A percentile compares a stretch with the other conserved stretches of the same genome.
phyloP scores from a whole-genome alignment of 2,888 invertebrate species.

The Pseudococcus jackbeardsleyi region DNA sequence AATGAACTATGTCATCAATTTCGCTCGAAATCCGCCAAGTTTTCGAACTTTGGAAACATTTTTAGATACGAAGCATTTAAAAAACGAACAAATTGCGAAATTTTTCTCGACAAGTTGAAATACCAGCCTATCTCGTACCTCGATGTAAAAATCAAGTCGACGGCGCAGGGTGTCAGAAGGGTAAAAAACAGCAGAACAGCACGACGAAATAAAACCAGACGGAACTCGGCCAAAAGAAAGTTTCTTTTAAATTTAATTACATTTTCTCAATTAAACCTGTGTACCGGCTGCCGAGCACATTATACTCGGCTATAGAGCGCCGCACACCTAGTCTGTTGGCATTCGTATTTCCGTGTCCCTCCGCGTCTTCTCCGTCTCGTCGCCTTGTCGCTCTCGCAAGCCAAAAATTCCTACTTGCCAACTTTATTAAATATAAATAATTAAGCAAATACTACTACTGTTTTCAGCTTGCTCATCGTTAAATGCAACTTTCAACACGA shows the following conservation, averaged over 20 bases:
- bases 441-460: conserved; percentile 61
- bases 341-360: neutral
- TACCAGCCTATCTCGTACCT: no score
- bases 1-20: no score
- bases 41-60: no score
- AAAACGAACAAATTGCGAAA: neutral
- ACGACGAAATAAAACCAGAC: conserved; percentile 8
- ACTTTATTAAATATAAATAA: conserved; percentile 64
- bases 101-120: neutral
- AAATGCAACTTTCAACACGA: conserved; percentile 52
- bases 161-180: neutral
- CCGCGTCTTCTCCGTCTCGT: neutral
- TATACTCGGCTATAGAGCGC: conserved; percentile 7
- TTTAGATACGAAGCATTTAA: neutral
- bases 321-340: neutral
- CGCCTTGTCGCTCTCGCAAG: neutral
- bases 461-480: conserved; percentile 42
- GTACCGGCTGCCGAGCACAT: conserved; percentile 26
- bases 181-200: neutral
- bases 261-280: conserved; percentile 57
- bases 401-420: conserved; percentile 56
- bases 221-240: conserved; percentile 42
- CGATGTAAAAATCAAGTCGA: neutral
- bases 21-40: no score
- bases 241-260: conserved; percentile 60